Conservation (phyloP, 2,797 vertebrate species). For the Periparus ater region DNA sequence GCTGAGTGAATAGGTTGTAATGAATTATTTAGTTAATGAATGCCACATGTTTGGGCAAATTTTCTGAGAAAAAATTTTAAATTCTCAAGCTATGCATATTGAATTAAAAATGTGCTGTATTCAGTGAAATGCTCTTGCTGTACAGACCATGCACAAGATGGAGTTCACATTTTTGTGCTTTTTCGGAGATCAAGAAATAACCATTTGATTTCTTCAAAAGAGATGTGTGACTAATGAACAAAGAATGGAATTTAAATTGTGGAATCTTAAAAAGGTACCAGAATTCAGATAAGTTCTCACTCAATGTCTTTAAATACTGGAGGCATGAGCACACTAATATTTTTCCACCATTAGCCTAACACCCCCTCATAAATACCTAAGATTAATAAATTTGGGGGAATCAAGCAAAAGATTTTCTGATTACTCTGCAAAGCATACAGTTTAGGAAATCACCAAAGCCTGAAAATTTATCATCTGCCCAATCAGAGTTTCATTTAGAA, state of each 20-base stretch:
- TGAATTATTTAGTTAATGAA: constrained; percentile 45
- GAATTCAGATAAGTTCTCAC: not conserved
- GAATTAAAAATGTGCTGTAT: not conserved
- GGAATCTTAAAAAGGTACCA: not conserved
- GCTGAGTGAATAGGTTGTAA: constrained; percentile 6
- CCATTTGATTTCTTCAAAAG: not conserved
- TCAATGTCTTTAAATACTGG: not conserved
- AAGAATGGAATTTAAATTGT: not conserved
- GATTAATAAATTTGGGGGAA: not conserved
- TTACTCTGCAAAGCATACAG: not conserved
- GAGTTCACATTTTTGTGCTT: not conserved
- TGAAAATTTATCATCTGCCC: not conserved
- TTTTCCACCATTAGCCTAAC: not conserved
- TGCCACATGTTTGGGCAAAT: not conserved
- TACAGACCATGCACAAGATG: not conserved
- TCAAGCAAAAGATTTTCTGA: not conserved
- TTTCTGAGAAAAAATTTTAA: not conserved
- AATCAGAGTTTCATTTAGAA: not conserved
- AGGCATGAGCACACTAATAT: not conserved
- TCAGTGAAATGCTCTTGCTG: not conserved
- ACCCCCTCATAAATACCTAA: fast-evolving
- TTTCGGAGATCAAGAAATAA: not conserved
- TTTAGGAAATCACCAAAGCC: not conserved
- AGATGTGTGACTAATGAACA: not conserved
- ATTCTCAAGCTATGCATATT: not conserved